phyloP scores from a whole-genome alignment of 2,113 vertebrate genomes.

The Rhinopomastus cyanomelas region DNA sequence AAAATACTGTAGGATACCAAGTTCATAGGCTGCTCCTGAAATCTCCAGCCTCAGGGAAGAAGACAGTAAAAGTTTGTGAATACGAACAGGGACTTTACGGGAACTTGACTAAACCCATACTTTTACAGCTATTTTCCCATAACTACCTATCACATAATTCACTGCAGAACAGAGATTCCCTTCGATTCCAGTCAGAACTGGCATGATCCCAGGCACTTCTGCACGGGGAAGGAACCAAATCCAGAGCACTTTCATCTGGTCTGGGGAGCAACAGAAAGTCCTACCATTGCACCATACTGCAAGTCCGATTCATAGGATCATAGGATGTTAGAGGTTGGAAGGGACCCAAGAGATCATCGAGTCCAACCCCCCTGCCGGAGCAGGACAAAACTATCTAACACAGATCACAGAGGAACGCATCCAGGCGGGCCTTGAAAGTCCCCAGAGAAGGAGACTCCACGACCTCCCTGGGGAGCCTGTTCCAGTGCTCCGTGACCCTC shows the following conservation, averaged over 20 bases:
- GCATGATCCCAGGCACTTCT: neutral
- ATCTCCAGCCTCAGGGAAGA: neutral
- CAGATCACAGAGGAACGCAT: no score
- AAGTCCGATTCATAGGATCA: neutral
- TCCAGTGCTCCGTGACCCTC: no score
- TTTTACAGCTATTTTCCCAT: conserved; percentile 43
- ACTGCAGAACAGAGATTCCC: conserved; percentile 44
- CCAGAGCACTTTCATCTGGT: neutral
- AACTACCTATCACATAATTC: conserved; percentile 35
- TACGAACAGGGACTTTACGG: conserved; percentile 7
- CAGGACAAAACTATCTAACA: no score
- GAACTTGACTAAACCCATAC: conserved; percentile 48
- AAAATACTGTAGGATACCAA: neutral
- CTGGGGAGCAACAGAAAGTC: neutral
- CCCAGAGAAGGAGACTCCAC: no score
- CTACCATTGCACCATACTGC: neutral
- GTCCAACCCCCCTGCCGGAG: no score
- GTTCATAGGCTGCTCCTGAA: conserved; percentile 32
- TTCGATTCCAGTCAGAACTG: conserved; percentile 46
- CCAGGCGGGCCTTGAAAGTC: no score
- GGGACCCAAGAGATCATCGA: no score
- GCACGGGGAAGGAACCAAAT: conserved; percentile 9
- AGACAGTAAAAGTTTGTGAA: conserved; percentile 7
- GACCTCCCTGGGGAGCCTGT: no score
- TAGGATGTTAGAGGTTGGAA: no score